A percentile compares a stretch with the other conserved stretches of the same genome.
phyloP scores from a whole-genome alignment of 2,113 vertebrate species.

The Protobothrops flavoviridis region DNA sequence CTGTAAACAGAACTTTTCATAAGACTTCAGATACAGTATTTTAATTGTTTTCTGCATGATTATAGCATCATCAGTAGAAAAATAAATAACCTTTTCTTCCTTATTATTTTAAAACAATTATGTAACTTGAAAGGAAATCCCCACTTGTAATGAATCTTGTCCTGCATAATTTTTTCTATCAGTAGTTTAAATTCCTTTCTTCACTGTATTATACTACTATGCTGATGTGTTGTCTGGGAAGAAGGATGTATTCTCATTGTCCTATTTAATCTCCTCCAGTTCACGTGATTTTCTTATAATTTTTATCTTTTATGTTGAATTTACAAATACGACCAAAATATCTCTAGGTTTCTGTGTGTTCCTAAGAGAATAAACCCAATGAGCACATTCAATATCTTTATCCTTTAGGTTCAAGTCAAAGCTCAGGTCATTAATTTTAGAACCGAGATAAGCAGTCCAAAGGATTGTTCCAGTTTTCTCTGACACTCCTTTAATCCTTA shows the following conservation, averaged over 20 bases:
- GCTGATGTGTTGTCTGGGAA: neutral
- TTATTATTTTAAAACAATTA: neutral
- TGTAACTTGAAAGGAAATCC: neutral
- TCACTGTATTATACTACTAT: neutral
- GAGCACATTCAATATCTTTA: neutral
- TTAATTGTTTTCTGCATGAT: neutral
- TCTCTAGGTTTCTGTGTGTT: neutral
- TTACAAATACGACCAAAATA: neutral
- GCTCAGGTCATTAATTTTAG: neutral
- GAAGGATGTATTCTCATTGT: neutral
- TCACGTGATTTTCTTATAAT: neutral
- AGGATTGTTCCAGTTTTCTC: neutral
- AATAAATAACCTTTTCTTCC: neutral
- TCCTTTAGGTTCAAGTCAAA: neutral
- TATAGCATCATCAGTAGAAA: neutral
- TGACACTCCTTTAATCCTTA: neutral
- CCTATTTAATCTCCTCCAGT: neutral
- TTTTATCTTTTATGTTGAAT: neutral
- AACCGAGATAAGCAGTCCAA: neutral
- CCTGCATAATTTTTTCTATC: neutral
- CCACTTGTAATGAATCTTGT: neutral
- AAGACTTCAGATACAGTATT: neutral
- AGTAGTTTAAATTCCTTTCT: neutral
- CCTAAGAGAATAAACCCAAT: neutral
- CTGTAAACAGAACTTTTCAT: neutral